Conservation (phyloP, 2,113 vertebrate species). For the zebrafish (Danio rerio) region DNA sequence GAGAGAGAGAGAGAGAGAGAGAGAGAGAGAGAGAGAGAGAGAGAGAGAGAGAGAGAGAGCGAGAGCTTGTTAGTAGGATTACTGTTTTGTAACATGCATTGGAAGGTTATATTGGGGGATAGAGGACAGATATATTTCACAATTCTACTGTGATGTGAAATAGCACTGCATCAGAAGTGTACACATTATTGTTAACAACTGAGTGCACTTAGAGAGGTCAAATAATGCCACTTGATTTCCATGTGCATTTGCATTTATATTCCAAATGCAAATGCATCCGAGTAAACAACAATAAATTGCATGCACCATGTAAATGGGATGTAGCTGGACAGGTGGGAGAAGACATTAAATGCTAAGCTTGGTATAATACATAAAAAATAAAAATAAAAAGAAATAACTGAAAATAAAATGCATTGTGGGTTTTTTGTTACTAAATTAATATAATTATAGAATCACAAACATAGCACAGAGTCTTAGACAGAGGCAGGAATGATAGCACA, state of each 20-base stretch:
- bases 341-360: background rate
- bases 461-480: too few relatives aligned
- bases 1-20: too few relatives aligned
- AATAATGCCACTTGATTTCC: constrained; percentile 8
- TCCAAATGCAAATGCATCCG: background rate
- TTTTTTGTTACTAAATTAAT: background rate
- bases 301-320: too few relatives aligned
- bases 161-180: background rate
- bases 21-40: too few relatives aligned
- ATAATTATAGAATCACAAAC: background rate
- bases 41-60: background rate
- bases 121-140: background rate
- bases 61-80: background rate
- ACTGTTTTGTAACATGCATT: background rate
- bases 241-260: constrained; percentile 8
- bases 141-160: background rate
- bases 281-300: constrained; percentile 10
- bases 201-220: background rate
- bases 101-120: background rate
- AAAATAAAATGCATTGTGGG: background rate
- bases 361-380: background rate
- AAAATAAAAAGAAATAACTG: background rate
- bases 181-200: background rate
- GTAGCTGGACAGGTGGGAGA: background rate
- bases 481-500: too few relatives aligned